A percentile compares a stretch with the other conserved stretches of the same genome.
Evolutionary conservation across 2,888 invertebrate genomes (phyloP).

Genomic region (Ceratothoa steindachneri): DNA sequence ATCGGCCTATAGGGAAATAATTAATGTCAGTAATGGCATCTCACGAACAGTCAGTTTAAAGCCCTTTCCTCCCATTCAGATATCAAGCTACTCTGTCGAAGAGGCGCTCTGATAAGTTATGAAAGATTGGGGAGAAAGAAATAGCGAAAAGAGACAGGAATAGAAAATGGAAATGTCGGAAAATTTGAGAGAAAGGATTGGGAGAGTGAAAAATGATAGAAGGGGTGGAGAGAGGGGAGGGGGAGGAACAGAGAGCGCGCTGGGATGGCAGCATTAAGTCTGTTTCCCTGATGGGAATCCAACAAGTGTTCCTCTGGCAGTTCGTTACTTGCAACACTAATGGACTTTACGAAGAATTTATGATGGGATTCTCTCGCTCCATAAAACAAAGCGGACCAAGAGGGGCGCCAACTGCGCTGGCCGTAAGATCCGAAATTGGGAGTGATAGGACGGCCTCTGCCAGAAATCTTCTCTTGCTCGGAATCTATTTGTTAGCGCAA

Average conservation of each 20-base stretch:
- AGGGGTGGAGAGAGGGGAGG: not conserved
- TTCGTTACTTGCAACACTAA: slow-evolving; percentile 9
- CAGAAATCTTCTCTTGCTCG: too few species aligned
- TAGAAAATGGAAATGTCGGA: not conserved
- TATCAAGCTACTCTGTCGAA: not conserved
- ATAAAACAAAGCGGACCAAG: not conserved
- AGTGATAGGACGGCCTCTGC: too few species aligned
- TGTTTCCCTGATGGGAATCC: slow-evolving; percentile 11
- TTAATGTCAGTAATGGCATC: not conserved
- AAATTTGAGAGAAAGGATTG: not conserved
- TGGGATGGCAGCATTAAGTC: slow-evolving; percentile 8
- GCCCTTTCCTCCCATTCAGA: not conserved
- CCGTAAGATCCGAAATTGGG: too few species aligned
- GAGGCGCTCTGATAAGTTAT: not conserved
- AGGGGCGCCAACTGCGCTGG: too few species aligned
- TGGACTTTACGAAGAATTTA: slow-evolving; percentile 15
- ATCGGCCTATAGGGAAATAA: too few species aligned
- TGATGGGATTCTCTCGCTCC: slow-evolving; percentile 10
- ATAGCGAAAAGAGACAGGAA: not conserved
- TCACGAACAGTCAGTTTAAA: not conserved
- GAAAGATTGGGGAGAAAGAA: too few species aligned
- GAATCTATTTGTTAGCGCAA: too few species aligned
- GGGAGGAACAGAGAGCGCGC: not conserved
- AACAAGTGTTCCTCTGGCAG: slow-evolving; percentile 10
- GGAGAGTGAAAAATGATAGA: not conserved